phyloP scores from a whole-genome alignment of 1,140 invertebrate species.

The Drosophila nannoptera region DNA sequence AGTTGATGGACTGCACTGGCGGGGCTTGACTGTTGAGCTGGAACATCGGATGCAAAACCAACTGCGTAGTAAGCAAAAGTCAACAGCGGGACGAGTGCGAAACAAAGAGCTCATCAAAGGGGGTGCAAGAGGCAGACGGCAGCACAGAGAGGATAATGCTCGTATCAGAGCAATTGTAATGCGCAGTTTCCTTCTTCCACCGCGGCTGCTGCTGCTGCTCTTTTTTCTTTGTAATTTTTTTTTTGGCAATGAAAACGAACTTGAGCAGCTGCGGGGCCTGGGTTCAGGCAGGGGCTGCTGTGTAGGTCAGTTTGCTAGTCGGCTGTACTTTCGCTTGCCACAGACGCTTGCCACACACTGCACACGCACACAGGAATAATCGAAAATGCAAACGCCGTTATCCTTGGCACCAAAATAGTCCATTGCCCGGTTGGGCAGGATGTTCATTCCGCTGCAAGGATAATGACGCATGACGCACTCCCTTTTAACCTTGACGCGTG shows the following conservation, averaged over 20 bases:
- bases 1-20: background rate
- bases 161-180: conserved; percentile 42
- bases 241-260: conserved; percentile 43
- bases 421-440: conserved; percentile 48
- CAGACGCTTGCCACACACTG: background rate
- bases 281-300: conserved; percentile 35
- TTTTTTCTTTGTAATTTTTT: conserved; percentile 1
- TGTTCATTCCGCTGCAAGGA: conserved; percentile 19
- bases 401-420: conserved; percentile 73
- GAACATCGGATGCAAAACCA: conserved; percentile 64
- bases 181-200: conserved; percentile 51
- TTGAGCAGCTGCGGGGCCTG: conserved; percentile 14
- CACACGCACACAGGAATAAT: conserved; percentile 31
- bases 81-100: conserved; percentile 46
- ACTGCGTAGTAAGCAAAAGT: conserved; percentile 75
- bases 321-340: conserved; percentile 57
- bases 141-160: conserved; percentile 23
- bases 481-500: conserved; percentile 19
- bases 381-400: conserved; percentile 61
- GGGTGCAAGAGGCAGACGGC: background rate
- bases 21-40: conserved; percentile 11
- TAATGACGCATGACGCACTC: conserved; percentile 11
- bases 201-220: no score
- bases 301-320: conserved; percentile 69
- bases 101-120: conserved; percentile 25